Evolutionary conservation across 1,140 invertebrate species (phyloP), one percentile per base, ranked within the genome.

Genomic region (Samia ricini): DNA sequence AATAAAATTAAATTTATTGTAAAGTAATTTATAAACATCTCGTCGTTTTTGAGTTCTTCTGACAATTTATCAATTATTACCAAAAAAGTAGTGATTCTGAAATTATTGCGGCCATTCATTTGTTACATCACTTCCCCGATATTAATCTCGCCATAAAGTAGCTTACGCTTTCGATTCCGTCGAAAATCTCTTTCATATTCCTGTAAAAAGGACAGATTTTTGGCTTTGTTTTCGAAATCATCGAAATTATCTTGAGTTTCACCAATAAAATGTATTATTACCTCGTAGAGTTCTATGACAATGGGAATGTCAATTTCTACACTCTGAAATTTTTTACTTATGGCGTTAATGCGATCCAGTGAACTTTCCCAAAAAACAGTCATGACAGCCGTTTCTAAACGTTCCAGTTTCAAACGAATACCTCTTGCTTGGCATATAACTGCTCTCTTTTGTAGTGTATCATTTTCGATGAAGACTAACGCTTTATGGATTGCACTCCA

Each of bases 341-440:
- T 64, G 52, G 61, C 52, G 52, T 62, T 59, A 64, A 58, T 48
- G 33, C 57, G 18, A 59, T 59, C 33, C 33, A 36, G 33, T 36
- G 15, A 36, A 36, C 10, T 6, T 49, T 24, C 56, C 62, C 62
- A 64, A 54, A 64, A 64, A 52, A 59, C 62, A 59, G 56, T 24
- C 62, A 64, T 64, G 49, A 59, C 1, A 26, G 62, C 33, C 15
- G 33, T 59, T 64, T 59, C 57, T 60, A 65, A 55, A 60, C 52
- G 29, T 65, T 65, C 57, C 51, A 65, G 36, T 65, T 65, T 65
- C 29, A 64, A 59, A 59, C 50, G 62, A 64, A 64, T 59, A 21
- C 56, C 56, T 36, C 33, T 36, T 7, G 50, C 63, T 60, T 65
- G 51, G 57, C 57, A 55, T 65, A 60, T 60, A 60, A 60, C 36